Evolutionary conservation across 53 echinoderm and acorn worm genomes (phyloP).

Genomic region (Patiria pectinifera): DNA sequence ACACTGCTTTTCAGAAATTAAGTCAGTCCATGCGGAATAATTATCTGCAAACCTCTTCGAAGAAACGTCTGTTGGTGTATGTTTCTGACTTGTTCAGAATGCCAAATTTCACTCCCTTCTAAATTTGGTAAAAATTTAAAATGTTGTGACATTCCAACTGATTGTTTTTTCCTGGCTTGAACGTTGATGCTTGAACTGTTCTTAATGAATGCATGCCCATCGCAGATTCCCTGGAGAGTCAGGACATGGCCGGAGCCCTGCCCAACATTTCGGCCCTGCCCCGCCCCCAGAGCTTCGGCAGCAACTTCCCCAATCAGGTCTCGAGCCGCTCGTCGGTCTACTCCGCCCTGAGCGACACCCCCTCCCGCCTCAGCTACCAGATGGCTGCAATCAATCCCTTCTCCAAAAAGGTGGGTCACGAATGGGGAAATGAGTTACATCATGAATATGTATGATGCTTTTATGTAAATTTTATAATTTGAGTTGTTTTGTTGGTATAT

Average conservation of each 20-base stretch:
- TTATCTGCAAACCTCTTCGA: too few relatives aligned
- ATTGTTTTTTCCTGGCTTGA: too few relatives aligned
- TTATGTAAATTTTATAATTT: not conserved
- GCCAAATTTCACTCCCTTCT: too few relatives aligned
- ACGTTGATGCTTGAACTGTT: too few relatives aligned
- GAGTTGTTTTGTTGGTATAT: not conserved
- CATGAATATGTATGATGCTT: not conserved
- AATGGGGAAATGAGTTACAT: not conserved
- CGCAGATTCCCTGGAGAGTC: slow-evolving; percentile 87
- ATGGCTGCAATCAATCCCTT: slow-evolving; percentile 94
- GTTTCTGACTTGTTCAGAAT: too few relatives aligned
- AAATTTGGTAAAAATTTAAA: too few relatives aligned
- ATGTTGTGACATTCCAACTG: too few relatives aligned
- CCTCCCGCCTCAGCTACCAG: slow-evolving; percentile 88
- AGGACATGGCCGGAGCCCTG: slow-evolving; percentile 75
- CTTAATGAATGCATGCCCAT: not conserved
- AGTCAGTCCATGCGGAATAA: too few relatives aligned
- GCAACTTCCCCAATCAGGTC: slow-evolving; percentile 74
- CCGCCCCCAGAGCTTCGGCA: slow-evolving; percentile 94
- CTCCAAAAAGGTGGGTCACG: slow-evolving; percentile 77
- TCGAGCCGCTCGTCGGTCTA: slow-evolving; percentile 81
- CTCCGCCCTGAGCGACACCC: slow-evolving; percentile 90
- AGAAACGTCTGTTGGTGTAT: too few relatives aligned
- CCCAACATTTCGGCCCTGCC: slow-evolving; percentile 80
- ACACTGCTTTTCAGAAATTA: too few relatives aligned